phyloP scores from a whole-genome alignment of 2,888 invertebrate species.

The Tridacna gigas region DNA sequence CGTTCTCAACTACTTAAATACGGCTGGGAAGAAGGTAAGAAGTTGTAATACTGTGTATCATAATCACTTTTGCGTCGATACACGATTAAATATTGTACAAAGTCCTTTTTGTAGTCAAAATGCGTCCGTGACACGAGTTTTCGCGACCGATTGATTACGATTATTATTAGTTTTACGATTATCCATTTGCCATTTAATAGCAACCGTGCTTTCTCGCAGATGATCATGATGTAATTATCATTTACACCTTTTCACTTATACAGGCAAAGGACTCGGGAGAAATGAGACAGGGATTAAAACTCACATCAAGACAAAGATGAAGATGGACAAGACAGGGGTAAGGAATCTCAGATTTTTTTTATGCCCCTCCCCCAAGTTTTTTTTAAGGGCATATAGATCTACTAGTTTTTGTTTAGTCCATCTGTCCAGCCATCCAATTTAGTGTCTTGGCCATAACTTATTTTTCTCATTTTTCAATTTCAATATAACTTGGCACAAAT shows the following conservation, averaged over 20 bases:
- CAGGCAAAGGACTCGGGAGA: slow-evolving; percentile 94
- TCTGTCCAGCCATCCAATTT: too few species aligned
- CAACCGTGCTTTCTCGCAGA: too few species aligned
- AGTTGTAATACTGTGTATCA: background rate
- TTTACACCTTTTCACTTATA: slow-evolving; percentile 32
- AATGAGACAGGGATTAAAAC: slow-evolving; percentile 91
- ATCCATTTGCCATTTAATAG: too few species aligned
- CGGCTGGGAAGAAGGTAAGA: slow-evolving; percentile 90
- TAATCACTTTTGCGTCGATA: background rate
- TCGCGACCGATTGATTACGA: background rate
- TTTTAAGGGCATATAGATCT: too few species aligned
- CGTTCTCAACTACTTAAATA: slow-evolving; percentile 90
- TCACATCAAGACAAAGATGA: slow-evolving; percentile 92
- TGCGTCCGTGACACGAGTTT: background rate
- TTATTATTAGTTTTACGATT: background rate
- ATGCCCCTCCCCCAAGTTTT: too few species aligned
- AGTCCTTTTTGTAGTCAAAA: background rate
- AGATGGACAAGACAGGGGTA: slow-evolving; percentile 89
- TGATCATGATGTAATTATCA: too few species aligned
- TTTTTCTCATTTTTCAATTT: too few species aligned
- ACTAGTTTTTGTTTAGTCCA: too few species aligned
- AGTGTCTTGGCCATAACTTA: too few species aligned
- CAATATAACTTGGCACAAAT: too few species aligned
- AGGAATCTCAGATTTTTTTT: slow-evolving; percentile 39
- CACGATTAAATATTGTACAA: background rate